phyloP scores from a whole-genome alignment of 2,888 invertebrate genomes.

The Torymus tubicola region DNA sequence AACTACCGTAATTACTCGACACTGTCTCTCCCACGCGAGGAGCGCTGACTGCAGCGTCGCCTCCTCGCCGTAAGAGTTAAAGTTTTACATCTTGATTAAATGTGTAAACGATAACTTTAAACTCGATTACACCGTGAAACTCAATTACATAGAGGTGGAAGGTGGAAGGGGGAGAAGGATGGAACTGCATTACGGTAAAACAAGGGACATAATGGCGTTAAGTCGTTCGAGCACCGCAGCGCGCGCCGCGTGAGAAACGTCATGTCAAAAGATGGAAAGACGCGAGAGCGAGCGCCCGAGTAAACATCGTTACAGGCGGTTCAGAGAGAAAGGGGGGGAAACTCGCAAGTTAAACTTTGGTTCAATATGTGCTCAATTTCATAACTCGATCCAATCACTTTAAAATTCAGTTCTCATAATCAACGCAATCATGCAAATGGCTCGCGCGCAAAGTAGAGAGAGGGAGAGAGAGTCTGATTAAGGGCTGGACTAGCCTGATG shows the following conservation, averaged over 20 bases:
- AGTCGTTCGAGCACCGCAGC: not conserved
- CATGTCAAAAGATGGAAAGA: not conserved
- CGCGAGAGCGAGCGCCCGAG: not conserved
- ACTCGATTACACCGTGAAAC: too few relatives aligned
- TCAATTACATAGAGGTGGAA: too few relatives aligned
- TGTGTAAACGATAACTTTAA: too few relatives aligned
- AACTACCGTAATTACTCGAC: too few relatives aligned
- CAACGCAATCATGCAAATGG: slow-evolving; percentile 38
- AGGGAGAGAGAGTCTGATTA: slow-evolving; percentile 29
- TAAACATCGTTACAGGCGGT: slow-evolving; percentile 1
- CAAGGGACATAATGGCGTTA: slow-evolving; percentile 1
- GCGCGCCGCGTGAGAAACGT: not conserved
- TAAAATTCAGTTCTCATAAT: slow-evolving; percentile 17
- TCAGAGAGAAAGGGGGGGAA: not conserved
- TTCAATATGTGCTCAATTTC: slow-evolving; percentile 25
- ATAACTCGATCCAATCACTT: slow-evolving; percentile 5
- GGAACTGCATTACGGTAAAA: not conserved
- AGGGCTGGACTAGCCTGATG: not conserved
- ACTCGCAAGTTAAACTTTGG: not conserved
- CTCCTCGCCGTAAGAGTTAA: not conserved
- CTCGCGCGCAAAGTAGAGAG: slow-evolving; percentile 29
- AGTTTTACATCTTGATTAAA: too few relatives aligned
- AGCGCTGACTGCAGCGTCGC: not conserved
- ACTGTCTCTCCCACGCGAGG: too few relatives aligned
- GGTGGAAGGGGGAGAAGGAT: too few relatives aligned